These are phyloP conservation scores for Dynastes tityus DNA, from an alignment of 2,888 invertebrate genomes.

Conservation along the genomic window DNA sequence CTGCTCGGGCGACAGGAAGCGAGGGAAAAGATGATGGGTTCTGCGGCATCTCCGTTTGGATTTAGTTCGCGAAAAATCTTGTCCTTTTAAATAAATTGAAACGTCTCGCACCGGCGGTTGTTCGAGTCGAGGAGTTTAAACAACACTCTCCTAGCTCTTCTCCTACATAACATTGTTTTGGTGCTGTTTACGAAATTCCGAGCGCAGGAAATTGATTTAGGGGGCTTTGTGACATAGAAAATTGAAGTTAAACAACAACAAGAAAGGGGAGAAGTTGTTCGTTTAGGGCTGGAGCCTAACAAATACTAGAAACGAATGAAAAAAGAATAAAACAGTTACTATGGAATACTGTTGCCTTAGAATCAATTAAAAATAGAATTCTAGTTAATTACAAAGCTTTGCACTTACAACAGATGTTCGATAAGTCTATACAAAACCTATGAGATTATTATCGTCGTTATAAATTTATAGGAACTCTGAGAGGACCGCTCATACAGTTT, in stretches of 20 bases:
- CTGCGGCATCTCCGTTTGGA: constrained; percentile 1
- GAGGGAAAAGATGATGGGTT: constrained; percentile 23
- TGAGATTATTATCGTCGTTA: no score
- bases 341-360: no score
- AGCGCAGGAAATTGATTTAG: constrained; percentile 25
- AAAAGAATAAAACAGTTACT: no score
- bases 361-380: no score
- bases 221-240: constrained; percentile 10
- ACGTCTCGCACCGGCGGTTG: constrained; percentile 18
- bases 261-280: background rate
- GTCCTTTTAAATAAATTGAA: constrained; percentile 42
- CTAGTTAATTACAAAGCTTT: no score
- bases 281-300: background rate
- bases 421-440: no score
- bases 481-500: no score
- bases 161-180: constrained; percentile 9
- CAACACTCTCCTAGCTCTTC: constrained; percentile 4
- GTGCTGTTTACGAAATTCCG: constrained; percentile 16
- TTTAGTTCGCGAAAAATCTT: constrained; percentile 32
- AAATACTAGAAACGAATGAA: no score
- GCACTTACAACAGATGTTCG: no score
- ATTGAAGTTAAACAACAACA: constrained; percentile 13
- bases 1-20: background rate
- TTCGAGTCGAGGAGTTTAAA: constrained; percentile 22
- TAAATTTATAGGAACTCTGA: no score